A percentile compares a stretch with the other conserved stretches of the same genome.
Evolutionary conservation across 2,797 vertebrate species (phyloP).

Genomic region (Perodicticus potto): DNA sequence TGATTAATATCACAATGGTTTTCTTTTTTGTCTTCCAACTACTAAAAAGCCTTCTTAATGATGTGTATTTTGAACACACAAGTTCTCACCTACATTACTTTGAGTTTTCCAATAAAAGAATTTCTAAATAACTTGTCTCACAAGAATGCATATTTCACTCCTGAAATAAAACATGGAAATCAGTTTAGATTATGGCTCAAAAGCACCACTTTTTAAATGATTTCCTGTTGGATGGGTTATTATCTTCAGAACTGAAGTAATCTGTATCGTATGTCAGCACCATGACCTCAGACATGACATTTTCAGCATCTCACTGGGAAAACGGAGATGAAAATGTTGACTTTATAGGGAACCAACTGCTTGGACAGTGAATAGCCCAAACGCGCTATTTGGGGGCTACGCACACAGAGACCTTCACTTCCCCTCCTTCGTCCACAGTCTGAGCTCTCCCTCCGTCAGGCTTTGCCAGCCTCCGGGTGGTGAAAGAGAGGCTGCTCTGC

Average conservation of each 20-base stretch:
- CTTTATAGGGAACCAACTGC: neutral
- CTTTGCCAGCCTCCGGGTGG: no score
- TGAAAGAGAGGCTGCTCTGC: neutral
- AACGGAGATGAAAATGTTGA: neutral
- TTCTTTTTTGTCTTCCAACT: neutral
- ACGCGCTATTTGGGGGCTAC: no score
- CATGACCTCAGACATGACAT: neutral
- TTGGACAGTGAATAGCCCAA: neutral
- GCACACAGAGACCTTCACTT: fast-evolving
- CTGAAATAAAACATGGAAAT: constrained; percentile 35
- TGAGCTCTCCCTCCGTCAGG: no score
- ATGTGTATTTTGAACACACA: constrained; percentile 51
- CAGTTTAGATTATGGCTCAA: neutral
- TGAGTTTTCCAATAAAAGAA: constrained; percentile 49
- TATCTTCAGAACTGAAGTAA: neutral
- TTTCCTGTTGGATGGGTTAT: neutral
- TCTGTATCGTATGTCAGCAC: neutral
- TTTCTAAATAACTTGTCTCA: constrained; percentile 40
- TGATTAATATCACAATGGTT: neutral
- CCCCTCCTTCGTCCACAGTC: fast-evolving
- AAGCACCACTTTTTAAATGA: neutral
- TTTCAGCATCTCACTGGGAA: neutral
- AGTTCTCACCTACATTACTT: constrained; percentile 25
- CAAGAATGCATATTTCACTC: neutral
- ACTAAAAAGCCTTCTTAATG: neutral